These are phyloP conservation scores for Eurytoma adleriae DNA, from an alignment of 2,888 invertebrate species.

Conservation along the genomic window DNA sequence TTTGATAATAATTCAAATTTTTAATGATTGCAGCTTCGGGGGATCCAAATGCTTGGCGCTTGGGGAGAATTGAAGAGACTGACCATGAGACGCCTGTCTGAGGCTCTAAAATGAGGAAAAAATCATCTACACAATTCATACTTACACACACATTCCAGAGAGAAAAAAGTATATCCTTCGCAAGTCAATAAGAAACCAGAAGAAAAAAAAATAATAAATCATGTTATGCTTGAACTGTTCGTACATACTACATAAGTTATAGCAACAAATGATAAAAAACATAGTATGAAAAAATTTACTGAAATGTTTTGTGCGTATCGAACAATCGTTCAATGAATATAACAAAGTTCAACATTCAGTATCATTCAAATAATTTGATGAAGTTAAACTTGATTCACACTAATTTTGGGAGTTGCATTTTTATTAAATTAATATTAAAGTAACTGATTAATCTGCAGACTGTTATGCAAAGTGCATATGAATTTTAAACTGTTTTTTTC, in stretches of 20 bases:
- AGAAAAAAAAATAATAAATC: neutral
- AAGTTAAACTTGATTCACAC: neutral
- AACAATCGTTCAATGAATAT: slow-evolving; percentile 20
- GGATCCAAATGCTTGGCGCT: slow-evolving; percentile 88
- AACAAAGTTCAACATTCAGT: neutral
- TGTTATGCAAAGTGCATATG: neutral
- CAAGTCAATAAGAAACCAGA: slow-evolving; percentile 33
- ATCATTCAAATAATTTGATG: slow-evolving; percentile 36
- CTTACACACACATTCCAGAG: neutral
- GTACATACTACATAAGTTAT: slow-evolving; percentile 1
- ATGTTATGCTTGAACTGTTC: slow-evolving; percentile 30
- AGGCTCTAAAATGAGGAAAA: slow-evolving; percentile 65
- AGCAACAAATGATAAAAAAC: slow-evolving; percentile 3
- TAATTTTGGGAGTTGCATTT: neutral
- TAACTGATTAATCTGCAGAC: neutral
- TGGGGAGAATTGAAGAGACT: slow-evolving; percentile 88
- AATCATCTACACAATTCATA: slow-evolving; percentile 4
- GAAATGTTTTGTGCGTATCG: slow-evolving; percentile 37
- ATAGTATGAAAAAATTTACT: neutral
- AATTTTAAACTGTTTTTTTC: neutral
- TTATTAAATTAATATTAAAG: neutral
- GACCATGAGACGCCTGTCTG: slow-evolving; percentile 90
- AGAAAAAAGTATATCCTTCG: slow-evolving; percentile 32
- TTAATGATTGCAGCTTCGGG: slow-evolving; percentile 75
- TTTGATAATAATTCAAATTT: slow-evolving; percentile 23